phyloP scores from a whole-genome alignment of 1,140 invertebrate species.

The Nasonia giraulti region DNA sequence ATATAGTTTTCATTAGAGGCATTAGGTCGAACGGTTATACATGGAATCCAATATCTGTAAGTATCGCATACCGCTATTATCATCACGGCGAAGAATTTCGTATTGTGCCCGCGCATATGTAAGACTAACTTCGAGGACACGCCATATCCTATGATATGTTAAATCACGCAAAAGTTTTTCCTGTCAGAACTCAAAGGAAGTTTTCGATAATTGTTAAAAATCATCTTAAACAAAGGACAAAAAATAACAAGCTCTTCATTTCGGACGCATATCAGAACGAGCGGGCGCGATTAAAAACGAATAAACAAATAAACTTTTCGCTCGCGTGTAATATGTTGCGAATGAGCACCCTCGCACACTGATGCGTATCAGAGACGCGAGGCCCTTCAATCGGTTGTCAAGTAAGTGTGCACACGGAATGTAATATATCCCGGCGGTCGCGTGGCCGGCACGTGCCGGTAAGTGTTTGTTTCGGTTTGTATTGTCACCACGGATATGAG shows the following conservation, averaged over 20 bases:
- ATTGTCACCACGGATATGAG: constrained; percentile 73
- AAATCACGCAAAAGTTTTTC: background rate
- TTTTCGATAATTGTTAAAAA: no score
- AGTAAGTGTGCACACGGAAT: constrained; percentile 74
- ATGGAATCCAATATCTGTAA: constrained; percentile 21
- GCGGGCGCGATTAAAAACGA: background rate
- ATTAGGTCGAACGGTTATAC: background rate
- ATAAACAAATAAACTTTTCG: constrained; percentile 29
- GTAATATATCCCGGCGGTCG: constrained; percentile 72
- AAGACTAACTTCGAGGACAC: background rate
- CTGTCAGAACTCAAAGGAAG: background rate
- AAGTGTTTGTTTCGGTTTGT: constrained; percentile 76
- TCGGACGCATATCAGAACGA: no score
- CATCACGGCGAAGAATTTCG: background rate
- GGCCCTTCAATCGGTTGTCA: constrained; percentile 69
- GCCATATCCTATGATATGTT: background rate
- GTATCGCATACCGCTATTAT: background rate
- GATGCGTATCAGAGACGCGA: constrained; percentile 35
- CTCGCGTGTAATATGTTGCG: constrained; percentile 44
- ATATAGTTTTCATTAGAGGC: background rate
- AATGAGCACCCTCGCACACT: constrained; percentile 16
- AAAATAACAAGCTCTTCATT: no score
- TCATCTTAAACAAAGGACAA: no score
- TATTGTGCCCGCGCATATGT: background rate
- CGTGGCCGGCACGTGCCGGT: constrained; percentile 71